Percentiles rank a stretch among this genome's conserved stretches.
These are phyloP conservation scores for Eupithecia subumbrata DNA, from an alignment of 2,888 invertebrate species.

Conservation along the genomic window DNA sequence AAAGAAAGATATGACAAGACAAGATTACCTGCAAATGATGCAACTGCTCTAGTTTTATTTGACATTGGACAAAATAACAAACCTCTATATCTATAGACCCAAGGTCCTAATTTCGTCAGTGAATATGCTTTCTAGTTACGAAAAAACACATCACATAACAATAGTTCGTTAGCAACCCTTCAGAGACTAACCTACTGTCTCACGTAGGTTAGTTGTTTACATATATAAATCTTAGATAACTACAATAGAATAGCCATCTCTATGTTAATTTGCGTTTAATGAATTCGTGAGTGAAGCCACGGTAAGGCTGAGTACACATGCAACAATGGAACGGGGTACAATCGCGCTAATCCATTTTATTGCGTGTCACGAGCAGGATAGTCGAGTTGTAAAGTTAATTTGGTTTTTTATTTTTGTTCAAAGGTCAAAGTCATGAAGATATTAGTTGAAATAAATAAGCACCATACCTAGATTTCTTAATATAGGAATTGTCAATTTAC, in stretches of 20 bases:
- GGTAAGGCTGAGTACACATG: conserved; percentile 51
- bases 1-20: conserved; percentile 36
- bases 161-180: conserved; percentile 75
- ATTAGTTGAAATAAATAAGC: background rate
- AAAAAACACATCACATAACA: conserved; percentile 44
- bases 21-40: conserved; percentile 56
- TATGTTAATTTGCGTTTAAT: conserved; percentile 83
- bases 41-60: conserved; percentile 56
- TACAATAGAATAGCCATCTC: conserved; percentile 70
- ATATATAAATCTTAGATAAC: conserved; percentile 75
- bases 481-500: background rate
- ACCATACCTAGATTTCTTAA: background rate
- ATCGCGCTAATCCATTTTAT: conserved; percentile 76
- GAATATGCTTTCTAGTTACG: background rate
- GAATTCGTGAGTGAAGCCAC: conserved; percentile 59
- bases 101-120: background rate
- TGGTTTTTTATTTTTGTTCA: background rate
- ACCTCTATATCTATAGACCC: background rate
- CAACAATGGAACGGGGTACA: conserved; percentile 42
- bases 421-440: background rate
- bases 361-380: conserved; percentile 73
- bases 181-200: conserved; percentile 52
- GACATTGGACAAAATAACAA: background rate
- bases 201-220: conserved; percentile 69
- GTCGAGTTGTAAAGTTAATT: conserved; percentile 32